Evolutionary conservation across 2,797 vertebrate genomes (phyloP).

Genomic region (Crocodylus rhombifer): DNA sequence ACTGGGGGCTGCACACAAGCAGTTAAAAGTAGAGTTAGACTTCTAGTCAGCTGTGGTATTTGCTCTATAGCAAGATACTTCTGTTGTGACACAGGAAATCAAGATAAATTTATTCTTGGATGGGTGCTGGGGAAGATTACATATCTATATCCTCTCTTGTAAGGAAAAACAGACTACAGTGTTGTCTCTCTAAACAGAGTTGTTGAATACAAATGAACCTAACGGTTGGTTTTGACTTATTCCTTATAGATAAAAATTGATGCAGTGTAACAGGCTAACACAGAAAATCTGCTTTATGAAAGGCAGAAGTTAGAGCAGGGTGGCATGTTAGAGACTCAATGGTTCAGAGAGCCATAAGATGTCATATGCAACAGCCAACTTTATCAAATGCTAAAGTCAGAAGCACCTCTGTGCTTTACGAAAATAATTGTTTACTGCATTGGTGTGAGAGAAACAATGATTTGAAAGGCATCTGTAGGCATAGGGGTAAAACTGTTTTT

Average conservation of each 20-base stretch:
- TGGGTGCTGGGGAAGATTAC: rapidly evolving
- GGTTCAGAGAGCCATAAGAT: too few species aligned
- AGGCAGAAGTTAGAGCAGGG: too few species aligned
- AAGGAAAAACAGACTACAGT: rapidly evolving
- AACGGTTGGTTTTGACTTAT: neutral
- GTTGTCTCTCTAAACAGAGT: rapidly evolving
- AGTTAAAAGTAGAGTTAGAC: neutral
- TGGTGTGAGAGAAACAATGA: neutral
- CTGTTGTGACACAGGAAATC: rapidly evolving
- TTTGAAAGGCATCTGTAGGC: too few species aligned
- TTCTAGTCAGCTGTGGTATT: neutral
- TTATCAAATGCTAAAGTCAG: too few species aligned
- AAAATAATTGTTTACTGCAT: neutral
- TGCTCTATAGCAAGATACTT: neutral
- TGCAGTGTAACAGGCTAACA: rapidly evolving
- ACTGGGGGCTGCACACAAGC: neutral
- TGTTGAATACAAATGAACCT: neutral
- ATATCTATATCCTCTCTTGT: neutral
- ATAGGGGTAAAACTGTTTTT: neutral
- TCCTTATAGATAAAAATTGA: rapidly evolving
- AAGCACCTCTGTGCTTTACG: neutral
- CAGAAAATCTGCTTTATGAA: neutral
- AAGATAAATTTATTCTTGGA: neutral
- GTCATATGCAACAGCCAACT: too few species aligned
- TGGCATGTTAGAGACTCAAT: too few species aligned